Base-by-base conservation (phyloP, 2,797 vertebrate species). In the Coregonus sp. region DNA sequence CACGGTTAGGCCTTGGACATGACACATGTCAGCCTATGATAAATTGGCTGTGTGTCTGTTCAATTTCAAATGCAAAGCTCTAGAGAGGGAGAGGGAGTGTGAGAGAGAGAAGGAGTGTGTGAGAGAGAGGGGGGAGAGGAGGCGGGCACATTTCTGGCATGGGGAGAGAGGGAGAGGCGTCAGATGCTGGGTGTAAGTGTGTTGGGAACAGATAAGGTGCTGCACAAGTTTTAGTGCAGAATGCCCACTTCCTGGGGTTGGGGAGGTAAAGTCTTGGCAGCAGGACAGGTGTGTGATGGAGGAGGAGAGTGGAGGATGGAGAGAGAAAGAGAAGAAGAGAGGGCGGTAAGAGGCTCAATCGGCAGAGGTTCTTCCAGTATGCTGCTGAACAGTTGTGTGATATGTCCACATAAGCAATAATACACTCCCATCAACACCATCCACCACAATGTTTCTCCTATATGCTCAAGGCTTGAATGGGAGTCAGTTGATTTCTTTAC, bases 1-100 rank as follows among this genome's bases (percentile, higher is more conserved):
- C 96, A 92, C 96, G 96, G 95, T 96, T 95, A 96, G 95, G 95
- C 95, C 94, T 95, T 93, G 95, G 97, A 97, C 97, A 97, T 98
- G 98, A 98, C 97, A 98, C 94, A 94, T 99, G 98, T 97, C 97
- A 98, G 96, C 95, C 92, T 93, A 94, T 99, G 97, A 98, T 99
- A 98, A 99, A 99, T 99, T 99, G 97, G 96, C 96, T 96, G 94
- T 90, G 94, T 97, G 96, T 98, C 97, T 98, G 95, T 97, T 98
- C 96, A 97, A 95, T 98, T 99, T 98, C 95, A 96, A 96, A 97
- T 96, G 95, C 95, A 98, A 98, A 98, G 96, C 97, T 98, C 97
- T 94, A 91, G 96, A 97, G 96, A 47, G 40, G 9, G 40, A 96
- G 95, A 92, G 92, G 93, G 92, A 90, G 79, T 75, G 85, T 33